phyloP scores from a whole-genome alignment of 1,140 invertebrate species.

The Drosophila sp. region DNA sequence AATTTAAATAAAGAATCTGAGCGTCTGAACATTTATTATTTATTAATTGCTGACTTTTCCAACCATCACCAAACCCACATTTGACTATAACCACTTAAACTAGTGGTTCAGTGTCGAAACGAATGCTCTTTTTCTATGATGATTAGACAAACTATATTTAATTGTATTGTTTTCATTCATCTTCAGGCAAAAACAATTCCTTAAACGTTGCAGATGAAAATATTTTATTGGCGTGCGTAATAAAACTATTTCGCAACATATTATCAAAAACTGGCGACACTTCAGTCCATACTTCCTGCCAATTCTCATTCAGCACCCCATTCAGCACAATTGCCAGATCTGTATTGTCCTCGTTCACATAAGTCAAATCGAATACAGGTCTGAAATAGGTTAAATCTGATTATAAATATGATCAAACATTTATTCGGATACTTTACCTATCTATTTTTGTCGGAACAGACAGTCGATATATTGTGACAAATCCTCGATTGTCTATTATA shows the following conservation, averaged over 20 bases:
- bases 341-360: slow-evolving; percentile 3
- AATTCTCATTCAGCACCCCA: not conserved
- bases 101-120: not conserved
- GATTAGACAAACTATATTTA: no score
- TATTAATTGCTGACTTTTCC: not conserved
- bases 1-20: no score
- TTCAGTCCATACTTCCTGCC: not conserved
- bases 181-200: not conserved
- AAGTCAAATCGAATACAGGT: not conserved
- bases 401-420: no score
- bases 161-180: not conserved
- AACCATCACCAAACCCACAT: not conserved
- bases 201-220: not conserved
- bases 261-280: not conserved
- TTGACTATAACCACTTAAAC: not conserved
- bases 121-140: no score
- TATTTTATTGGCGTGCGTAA: not conserved
- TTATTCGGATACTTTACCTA: not conserved
- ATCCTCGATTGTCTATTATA: not conserved
- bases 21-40: no score
- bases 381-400: not conserved
- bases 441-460: not conserved
- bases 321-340: not conserved
- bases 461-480: not conserved
- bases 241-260: not conserved